A percentile compares a stretch with the other conserved stretches of the same genome.
These are phyloP conservation scores for Cenopis cana DNA, from an alignment of 2,888 invertebrate species.

Conservation along the genomic window DNA sequence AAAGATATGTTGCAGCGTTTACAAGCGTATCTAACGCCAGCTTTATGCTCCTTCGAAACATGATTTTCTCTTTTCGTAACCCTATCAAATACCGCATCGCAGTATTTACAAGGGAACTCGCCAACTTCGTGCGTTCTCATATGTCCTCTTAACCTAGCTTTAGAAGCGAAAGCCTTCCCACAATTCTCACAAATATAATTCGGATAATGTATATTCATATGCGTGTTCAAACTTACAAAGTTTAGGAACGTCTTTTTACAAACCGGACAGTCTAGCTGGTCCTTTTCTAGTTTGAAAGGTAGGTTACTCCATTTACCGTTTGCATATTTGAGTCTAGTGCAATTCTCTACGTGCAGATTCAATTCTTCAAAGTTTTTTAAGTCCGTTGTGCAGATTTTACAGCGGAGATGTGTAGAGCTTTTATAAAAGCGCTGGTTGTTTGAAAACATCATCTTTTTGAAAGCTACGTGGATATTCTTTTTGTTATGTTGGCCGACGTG, in stretches of 20 bases:
- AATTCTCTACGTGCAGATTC: conserved; percentile 65
- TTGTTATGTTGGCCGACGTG: conserved; percentile 67
- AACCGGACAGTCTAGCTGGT: conserved; percentile 75
- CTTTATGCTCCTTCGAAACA: conserved; percentile 77
- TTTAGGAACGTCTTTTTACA: conserved; percentile 76
- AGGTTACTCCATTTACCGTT: conserved; percentile 65
- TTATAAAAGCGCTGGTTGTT: conserved; percentile 70
- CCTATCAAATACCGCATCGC: conserved; percentile 71
- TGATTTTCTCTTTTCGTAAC: conserved; percentile 78
- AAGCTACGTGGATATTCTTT: conserved; percentile 65
- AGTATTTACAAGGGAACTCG: conserved; percentile 72
- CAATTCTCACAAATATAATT: conserved; percentile 82
- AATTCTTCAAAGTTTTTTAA: conserved; percentile 64
- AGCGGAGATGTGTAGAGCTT: conserved; percentile 56
- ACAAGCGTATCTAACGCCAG: conserved; percentile 74
- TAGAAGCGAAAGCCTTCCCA: conserved; percentile 82
- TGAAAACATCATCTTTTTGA: conserved; percentile 72
- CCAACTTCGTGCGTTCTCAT: conserved; percentile 82
- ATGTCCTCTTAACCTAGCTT: conserved; percentile 78
- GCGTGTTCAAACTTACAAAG: conserved; percentile 75
- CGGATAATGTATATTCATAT: conserved; percentile 83
- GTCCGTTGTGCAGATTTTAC: conserved; percentile 72
- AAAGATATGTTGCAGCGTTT: conserved; percentile 73
- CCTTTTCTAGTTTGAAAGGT: conserved; percentile 77
- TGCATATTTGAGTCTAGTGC: conserved; percentile 58